These are phyloP conservation scores for Garra rufa DNA, from an alignment of 2,113 vertebrate species.

Conservation along the genomic window DNA sequence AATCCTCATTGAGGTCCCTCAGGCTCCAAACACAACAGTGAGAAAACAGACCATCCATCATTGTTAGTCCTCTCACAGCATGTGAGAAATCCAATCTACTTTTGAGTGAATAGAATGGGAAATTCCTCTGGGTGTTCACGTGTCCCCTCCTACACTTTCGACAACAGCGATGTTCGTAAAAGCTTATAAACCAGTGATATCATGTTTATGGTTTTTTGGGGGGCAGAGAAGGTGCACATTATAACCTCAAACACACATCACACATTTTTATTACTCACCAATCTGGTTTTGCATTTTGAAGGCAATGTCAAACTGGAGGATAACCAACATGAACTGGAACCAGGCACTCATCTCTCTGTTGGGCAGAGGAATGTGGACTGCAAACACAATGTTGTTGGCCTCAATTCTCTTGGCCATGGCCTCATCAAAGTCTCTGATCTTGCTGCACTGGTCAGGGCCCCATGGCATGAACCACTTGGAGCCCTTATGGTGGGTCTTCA, in stretches of 20 bases:
- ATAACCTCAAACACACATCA: neutral
- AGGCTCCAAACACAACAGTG: conserved; percentile 25
- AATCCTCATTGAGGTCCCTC: conserved; percentile 31
- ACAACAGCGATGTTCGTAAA: neutral
- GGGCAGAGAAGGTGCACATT: neutral
- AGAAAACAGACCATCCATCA: conserved; percentile 68
- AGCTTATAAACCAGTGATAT: conserved; percentile 5
- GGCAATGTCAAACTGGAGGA: conserved; percentile 94
- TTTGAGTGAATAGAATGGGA: conserved; percentile 41
- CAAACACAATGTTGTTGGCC: conserved; percentile 95
- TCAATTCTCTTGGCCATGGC: conserved; percentile 87
- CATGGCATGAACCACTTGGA: conserved; percentile 92
- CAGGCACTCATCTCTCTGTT: conserved; percentile 95
- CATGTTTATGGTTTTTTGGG: neutral
- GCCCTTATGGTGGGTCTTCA: conserved; percentile 81
- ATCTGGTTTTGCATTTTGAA: conserved; percentile 94
- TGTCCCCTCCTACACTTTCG: neutral
- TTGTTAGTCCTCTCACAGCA: conserved; percentile 64
- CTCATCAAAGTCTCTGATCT: conserved; percentile 87
- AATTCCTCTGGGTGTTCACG: conserved; percentile 54
- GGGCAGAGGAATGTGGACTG: conserved; percentile 87
- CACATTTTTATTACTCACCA: conserved; percentile 78
- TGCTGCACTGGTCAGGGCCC: conserved; percentile 88
- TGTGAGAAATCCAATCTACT: conserved; percentile 65
- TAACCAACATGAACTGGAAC: conserved; percentile 98